Percentiles rank a stretch among this genome's conserved stretches.
phyloP scores from a whole-genome alignment of 1,140 invertebrate genomes.

The Venturia canescens region DNA sequence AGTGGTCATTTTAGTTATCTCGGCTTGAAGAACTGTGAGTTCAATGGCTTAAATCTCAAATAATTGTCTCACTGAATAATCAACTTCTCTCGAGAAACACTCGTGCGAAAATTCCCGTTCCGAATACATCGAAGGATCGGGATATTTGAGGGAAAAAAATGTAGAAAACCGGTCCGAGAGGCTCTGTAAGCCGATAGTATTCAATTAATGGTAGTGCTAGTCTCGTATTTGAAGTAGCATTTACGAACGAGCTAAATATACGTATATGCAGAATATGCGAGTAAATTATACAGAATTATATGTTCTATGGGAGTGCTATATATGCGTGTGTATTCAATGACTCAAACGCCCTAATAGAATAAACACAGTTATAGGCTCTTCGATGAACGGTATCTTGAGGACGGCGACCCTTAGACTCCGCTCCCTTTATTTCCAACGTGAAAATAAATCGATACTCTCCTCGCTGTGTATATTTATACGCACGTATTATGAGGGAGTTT shows the following conservation, averaged over 20 bases:
- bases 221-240: neutral
- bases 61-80: neutral
- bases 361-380: neutral
- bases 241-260: neutral
- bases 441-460: conserved; percentile 29
- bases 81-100: neutral
- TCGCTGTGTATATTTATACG: conserved; percentile 34
- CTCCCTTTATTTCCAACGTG: conserved; percentile 10
- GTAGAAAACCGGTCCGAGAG: conserved; percentile 13
- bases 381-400: conserved; percentile 11
- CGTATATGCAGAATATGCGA: neutral
- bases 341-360: neutral
- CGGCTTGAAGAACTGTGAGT: neutral
- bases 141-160: neutral
- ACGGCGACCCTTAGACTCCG: conserved; percentile 40
- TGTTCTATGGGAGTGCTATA: no score
- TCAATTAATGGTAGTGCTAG: neutral
- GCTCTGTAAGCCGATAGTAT: conserved; percentile 15
- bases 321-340: no score
- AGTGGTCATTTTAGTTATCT: no score
- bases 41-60: neutral
- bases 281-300: no score
- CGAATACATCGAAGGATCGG: neutral
- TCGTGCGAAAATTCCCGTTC: neutral
- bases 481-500: neutral